Conservation (phyloP, 2,797 vertebrate species). For the Cossypha heuglini region DNA sequence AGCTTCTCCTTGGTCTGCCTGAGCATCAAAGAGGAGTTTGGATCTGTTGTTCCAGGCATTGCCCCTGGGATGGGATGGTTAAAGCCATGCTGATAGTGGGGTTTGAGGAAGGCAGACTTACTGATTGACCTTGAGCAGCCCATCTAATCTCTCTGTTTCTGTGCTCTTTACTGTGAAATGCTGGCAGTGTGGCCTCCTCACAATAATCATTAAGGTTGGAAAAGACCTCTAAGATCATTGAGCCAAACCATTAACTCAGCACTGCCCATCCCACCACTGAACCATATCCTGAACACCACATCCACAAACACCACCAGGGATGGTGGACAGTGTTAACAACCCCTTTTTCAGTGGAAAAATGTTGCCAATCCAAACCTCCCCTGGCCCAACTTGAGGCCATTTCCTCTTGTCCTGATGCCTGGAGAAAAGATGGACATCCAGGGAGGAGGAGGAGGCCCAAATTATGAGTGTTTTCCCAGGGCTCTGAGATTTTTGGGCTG, state of each 20-base stretch:
- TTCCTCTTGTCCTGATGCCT: not conserved
- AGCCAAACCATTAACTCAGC: not conserved
- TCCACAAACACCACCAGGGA: not conserved
- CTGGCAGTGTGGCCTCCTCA: too few species aligned
- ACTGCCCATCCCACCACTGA: not conserved
- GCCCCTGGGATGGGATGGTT: accelerated
- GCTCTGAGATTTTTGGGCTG: not conserved
- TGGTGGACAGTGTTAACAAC: not conserved
- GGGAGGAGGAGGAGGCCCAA: accelerated
- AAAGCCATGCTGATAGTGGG: accelerated
- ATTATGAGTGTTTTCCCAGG: not conserved
- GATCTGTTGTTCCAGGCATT: accelerated
- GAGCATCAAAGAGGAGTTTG: not conserved
- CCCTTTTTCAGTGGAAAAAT: not conserved
- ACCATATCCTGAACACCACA: not conserved
- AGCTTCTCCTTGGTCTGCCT: not conserved
- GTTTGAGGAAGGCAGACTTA: accelerated
- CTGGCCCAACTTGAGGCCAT: not conserved
- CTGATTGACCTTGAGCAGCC: not conserved
- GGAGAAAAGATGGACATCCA: not conserved
- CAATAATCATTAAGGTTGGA: accelerated
- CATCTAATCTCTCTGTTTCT: not conserved
- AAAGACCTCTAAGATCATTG: accelerated
- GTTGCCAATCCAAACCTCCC: not conserved
- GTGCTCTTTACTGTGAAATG: not conserved